phyloP scores from a whole-genome alignment of 2,888 invertebrate species.

The Nephrotoma flavescens region DNA sequence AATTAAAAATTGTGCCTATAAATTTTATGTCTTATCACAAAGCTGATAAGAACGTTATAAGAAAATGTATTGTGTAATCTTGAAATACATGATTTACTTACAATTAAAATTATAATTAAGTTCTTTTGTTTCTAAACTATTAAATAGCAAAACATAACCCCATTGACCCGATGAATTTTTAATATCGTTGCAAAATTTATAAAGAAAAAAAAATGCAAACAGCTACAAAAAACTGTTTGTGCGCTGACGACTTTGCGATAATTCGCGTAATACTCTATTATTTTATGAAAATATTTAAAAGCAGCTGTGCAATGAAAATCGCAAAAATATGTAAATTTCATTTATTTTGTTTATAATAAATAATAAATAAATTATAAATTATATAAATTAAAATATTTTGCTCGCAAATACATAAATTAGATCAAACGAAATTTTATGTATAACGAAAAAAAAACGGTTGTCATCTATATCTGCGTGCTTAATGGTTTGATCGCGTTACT shows the following conservation, averaged over 20 bases:
- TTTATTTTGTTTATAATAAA: not conserved
- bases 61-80: not conserved
- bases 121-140: not conserved
- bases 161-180: not conserved
- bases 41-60: not conserved
- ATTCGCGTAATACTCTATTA: not conserved
- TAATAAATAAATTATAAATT: not conserved
- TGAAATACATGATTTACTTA: not conserved
- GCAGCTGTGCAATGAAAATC: not conserved
- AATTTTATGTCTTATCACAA: not conserved
- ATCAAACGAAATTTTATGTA: not conserved
- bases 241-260: not conserved
- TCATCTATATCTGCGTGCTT: not conserved
- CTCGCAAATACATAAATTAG: not conserved
- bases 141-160: not conserved
- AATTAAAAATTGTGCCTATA: not conserved
- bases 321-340: not conserved
- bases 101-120: not conserved
- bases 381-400: not conserved
- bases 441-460: not conserved
- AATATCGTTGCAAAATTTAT: not conserved
- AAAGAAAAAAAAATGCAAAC: not conserved
- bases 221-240: not conserved
- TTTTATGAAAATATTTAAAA: not conserved
- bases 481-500: not conserved